Evolutionary conservation across 2,113 vertebrate genomes (phyloP), one percentile per base, ranked within the genome.

Genomic region (Silurus glanis): DNA sequence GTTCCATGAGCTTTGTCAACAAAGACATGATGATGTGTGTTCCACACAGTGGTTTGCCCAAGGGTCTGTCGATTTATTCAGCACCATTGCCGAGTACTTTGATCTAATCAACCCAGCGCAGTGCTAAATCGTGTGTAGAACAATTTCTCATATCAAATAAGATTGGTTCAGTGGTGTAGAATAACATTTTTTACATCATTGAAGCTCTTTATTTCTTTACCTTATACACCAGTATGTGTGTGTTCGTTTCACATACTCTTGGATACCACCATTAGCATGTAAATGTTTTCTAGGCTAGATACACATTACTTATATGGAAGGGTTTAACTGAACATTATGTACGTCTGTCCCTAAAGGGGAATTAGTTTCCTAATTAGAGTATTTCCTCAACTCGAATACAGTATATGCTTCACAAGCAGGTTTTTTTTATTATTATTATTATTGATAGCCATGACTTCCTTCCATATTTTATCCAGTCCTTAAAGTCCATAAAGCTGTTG

Each of bases 1-100:
- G 95, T 98, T 98, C 97, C 97, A 86, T 97, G 96, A 92, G 90
- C 97, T 98, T 99, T 99, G 97, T 95, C 93, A 96, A 94, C 94
- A 95, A 76, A 96, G 96, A 95, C 71, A 84, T 96, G 95, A 96
- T 97, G 97, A 97, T 97, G 97, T 98, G 97, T 98, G 97, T 95
- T 95, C 93, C 93, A 66, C 87, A 81, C 21, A 66, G 17, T n/a
- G 78, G 17, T 62, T 55, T 47, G 25, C 55, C 4, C 19, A 56
- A 19, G n/a, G 10, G 12, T 51, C 16, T 80, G 45, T 64, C 28
- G 23, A 47, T 25, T 23, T 53, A 62, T 56, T 62, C 59, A 9
- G 47, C 62, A 9, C 17, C n/a, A 76, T 25, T 21, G 45, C 23
- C 23, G n/a, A 47, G 21, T 23, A 8, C 14, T 59, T 53, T 25